Conservation (phyloP, 2,888 invertebrate species). For the Achlya flavicornis region DNA sequence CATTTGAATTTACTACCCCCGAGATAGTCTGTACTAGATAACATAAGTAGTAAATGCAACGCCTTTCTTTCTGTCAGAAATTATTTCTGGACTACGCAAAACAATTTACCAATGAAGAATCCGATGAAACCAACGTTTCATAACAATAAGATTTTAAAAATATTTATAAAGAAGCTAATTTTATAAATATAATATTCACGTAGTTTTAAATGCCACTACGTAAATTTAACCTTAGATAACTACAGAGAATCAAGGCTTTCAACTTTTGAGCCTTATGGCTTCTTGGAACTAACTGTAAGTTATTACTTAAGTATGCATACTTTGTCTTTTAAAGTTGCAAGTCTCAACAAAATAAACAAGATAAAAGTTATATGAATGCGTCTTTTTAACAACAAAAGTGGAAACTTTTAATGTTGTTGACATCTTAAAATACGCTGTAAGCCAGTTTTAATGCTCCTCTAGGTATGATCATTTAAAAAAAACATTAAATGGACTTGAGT, state of each 20-base stretch:
- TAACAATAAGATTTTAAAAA: too few species aligned
- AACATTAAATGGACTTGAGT: neutral
- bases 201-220: neutral
- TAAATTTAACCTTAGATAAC: neutral
- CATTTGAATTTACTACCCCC: too few species aligned
- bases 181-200: neutral
- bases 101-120: too few species aligned
- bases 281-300: slow-evolving; percentile 1
- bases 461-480: neutral
- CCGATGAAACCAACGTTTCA: too few species aligned
- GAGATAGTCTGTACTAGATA: too few species aligned
- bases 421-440: neutral
- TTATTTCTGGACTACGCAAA: too few species aligned
- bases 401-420: neutral
- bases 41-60: too few species aligned
- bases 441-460: neutral
- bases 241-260: neutral
- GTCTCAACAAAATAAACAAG: slow-evolving; percentile 1
- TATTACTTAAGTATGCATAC: slow-evolving; percentile 7
- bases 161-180: too few species aligned
- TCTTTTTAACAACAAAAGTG: slow-evolving; percentile 4
- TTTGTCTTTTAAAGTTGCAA: slow-evolving; percentile 7
- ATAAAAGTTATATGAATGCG: slow-evolving; percentile 1
- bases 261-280: slow-evolving; percentile 3
- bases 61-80: too few species aligned